phyloP scores from a whole-genome alignment of 2,888 invertebrate genomes.

The Thyatira batis region DNA sequence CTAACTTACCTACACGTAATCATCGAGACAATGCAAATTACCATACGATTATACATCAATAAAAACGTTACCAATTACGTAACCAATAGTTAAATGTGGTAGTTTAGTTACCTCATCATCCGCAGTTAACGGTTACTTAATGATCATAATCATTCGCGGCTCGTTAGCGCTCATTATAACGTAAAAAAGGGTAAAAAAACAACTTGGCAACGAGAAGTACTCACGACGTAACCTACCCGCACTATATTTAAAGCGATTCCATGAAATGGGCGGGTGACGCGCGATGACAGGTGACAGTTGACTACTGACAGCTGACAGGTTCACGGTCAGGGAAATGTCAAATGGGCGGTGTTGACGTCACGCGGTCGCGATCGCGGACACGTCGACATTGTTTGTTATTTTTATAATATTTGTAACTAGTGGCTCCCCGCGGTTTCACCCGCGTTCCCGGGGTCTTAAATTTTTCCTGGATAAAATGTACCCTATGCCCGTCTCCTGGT shows the following conservation, averaged over 20 bases:
- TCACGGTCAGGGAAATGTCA: constrained; percentile 12
- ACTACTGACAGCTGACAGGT: constrained; percentile 12
- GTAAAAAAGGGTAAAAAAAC: constrained; percentile 1
- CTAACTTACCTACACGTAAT: no score
- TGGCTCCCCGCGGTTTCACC: no score
- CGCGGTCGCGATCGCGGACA: background rate
- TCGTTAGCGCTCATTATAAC: constrained; percentile 1
- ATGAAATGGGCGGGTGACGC: background rate
- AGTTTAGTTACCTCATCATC: background rate
- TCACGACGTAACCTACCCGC: constrained; percentile 6
- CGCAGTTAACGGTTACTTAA: background rate
- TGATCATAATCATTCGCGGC: constrained; percentile 3
- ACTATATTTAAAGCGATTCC: constrained; percentile 2
- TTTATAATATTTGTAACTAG: no score
- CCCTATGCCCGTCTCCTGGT: no score
- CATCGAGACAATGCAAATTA: background rate
- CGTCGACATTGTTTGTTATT: background rate
- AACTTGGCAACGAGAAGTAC: constrained; percentile 10
- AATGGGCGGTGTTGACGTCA: constrained; percentile 2
- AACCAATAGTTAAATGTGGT: background rate
- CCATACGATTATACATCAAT: background rate
- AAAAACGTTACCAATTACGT: background rate
- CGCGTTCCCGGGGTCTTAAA: no score
- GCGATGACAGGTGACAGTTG: constrained; percentile 10
- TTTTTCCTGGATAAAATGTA: no score